Evolutionary conservation across 2,888 invertebrate genomes (phyloP), one percentile per base, ranked within the genome.

Genomic region (Clanis bilineata): DNA sequence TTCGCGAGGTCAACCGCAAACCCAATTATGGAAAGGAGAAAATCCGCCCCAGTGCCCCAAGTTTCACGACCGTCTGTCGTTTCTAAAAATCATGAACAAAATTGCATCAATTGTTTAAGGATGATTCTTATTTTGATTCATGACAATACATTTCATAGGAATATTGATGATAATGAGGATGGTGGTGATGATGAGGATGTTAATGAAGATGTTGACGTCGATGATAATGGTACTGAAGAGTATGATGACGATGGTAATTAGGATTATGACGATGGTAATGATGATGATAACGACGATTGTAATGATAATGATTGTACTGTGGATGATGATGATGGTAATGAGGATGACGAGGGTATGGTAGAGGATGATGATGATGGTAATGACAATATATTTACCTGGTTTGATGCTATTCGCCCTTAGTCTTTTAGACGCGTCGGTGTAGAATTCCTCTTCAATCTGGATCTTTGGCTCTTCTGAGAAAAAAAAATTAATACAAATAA

Each of bases 1-100:
- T 97, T 97, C 58, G 96, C 96, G 68, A 97, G 88, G 82, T 97
- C 97, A 38, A 97, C 96, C 0, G 97, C 96, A 73, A 97, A 97
- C 1, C 96, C 96, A 69, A 97, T 96, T 79, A 97, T 96, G 64
- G 96, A 96, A 41, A 97, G 93, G 10, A 97, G 93, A 80, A 97
- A 96, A 83, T 97, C 96, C 0, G 95, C 95, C 57, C 96, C 96
- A 7, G 96, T 96, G 18, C 95, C 94, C 96, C 96, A 97, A 0
- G 96, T 96, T 83, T 96, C 96, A 12, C 96, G 88, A 2, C 94
- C 94, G 64, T 94, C 94, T 60, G 90, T 91, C 2, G 79, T 74
- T 75, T 89, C 90, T 83, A 69, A 22, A n/a, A 59, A 63, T 59
- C 21, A 45, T 22, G 59, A 18, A 47, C 23, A 28, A 39, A 7